Evolutionary conservation across 2,888 invertebrate genomes (phyloP).

Genomic region (Venustoraphidia nigricollis): DNA sequence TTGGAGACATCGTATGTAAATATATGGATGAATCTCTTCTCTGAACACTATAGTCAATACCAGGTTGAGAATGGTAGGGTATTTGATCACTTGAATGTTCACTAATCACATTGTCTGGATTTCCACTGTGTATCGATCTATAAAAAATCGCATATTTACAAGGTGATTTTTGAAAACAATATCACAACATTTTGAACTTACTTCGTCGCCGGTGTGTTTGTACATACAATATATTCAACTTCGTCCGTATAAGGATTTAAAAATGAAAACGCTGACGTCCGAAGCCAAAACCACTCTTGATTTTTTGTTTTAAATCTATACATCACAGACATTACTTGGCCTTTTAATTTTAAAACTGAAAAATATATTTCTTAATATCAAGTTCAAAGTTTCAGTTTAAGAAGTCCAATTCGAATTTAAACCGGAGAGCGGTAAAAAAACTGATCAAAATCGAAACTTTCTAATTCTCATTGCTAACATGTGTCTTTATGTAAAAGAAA

Average conservation of each 20-base stretch:
- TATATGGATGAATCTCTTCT: conserved; percentile 19
- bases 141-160: background rate
- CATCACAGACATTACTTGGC: conserved; percentile 81
- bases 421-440: background rate
- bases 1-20: conserved; percentile 8
- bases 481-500: no score
- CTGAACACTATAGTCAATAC: conserved; percentile 50
- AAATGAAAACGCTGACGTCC: conserved; percentile 86
- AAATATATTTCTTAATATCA: conserved; percentile 12
- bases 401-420: background rate
- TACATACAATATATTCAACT: conserved; percentile 92
- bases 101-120: conserved; percentile 10
- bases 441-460: background rate
- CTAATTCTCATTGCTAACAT: background rate
- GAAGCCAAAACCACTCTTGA: conserved; percentile 80
- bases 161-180: background rate
- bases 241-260: conserved; percentile 91
- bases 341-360: conserved; percentile 77
- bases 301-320: conserved; percentile 82
- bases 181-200: conserved; percentile 17
- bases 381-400: conserved; percentile 1
- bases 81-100: conserved; percentile 15
- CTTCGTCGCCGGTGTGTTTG: conserved; percentile 71
- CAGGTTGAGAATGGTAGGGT: conserved; percentile 20
- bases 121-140: conserved; percentile 8